phyloP scores from a whole-genome alignment of 2,113 vertebrate species.

The Tragelaphus scriptus region DNA sequence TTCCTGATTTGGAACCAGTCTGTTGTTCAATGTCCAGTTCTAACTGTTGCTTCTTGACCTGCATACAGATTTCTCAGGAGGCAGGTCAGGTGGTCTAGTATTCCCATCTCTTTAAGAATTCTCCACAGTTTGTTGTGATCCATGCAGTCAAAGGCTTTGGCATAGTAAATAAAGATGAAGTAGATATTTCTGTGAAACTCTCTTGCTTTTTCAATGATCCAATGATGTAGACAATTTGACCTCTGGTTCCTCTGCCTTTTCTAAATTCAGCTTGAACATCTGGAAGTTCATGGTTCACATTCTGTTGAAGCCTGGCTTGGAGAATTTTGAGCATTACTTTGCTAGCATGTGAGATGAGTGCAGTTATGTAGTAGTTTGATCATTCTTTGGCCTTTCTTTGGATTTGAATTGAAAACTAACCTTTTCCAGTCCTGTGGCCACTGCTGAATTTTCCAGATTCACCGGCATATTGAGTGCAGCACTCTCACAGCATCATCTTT shows the following conservation, averaged over 20 bases:
- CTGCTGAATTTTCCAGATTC: not conserved
- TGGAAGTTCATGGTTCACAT: not conserved
- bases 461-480: not conserved
- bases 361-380: not conserved
- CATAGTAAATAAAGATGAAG: not conserved
- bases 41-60: not conserved
- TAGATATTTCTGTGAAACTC: not conserved
- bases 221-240: fast-evolving
- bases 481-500: not conserved
- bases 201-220: not conserved
- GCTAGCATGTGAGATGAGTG: not conserved
- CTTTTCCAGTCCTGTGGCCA: not conserved
- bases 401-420: not conserved
- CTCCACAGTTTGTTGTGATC: not conserved
- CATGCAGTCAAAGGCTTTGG: not conserved
- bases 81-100: not conserved
- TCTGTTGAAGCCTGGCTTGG: not conserved
- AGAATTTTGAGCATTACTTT: not conserved
- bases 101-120: not conserved
- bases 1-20: not conserved
- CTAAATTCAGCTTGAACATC: not conserved
- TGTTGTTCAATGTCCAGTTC: not conserved
- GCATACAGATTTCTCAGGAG: not conserved
- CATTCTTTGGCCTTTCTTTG: not conserved
- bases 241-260: not conserved